Percentiles rank a stretch among this genome's conserved stretches.
These are phyloP conservation scores for Pollenia labialis DNA, from an alignment of 2,888 invertebrate species.

Conservation along the genomic window DNA sequence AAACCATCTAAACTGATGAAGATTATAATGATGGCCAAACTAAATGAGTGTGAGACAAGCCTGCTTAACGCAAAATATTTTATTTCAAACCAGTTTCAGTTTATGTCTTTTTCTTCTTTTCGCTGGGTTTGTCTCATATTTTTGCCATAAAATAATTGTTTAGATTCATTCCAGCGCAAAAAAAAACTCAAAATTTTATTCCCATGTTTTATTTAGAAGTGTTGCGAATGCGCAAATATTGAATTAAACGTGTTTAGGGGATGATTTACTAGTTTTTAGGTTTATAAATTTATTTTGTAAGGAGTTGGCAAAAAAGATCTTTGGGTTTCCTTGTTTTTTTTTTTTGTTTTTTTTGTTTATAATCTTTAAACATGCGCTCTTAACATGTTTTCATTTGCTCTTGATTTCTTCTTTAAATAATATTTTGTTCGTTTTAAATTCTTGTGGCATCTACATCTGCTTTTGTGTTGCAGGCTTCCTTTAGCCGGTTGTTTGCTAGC, in stretches of 20 bases:
- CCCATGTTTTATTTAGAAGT: slow-evolving; percentile 20
- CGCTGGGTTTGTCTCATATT: background rate
- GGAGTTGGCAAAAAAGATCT: slow-evolving; percentile 33
- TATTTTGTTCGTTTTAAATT: slow-evolving; percentile 22
- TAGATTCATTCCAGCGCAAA: slow-evolving; percentile 35
- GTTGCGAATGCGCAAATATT: slow-evolving; percentile 54
- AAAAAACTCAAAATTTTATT: slow-evolving; percentile 36
- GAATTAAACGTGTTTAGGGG: slow-evolving; percentile 51
- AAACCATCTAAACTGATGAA: slow-evolving; percentile 31
- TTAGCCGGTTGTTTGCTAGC: slow-evolving; percentile 19
- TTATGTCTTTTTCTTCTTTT: slow-evolving; percentile 34
- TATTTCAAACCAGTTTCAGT: slow-evolving; percentile 57
- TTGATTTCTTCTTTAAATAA: slow-evolving; percentile 41
- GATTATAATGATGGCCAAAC: slow-evolving; percentile 33
- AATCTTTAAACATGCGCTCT: slow-evolving; percentile 53
- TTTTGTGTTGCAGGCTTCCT: slow-evolving; percentile 40
- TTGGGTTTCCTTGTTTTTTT: background rate
- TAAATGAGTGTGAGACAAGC: slow-evolving; percentile 47
- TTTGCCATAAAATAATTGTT: slow-evolving; percentile 35
- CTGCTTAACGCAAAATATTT: slow-evolving; percentile 59
- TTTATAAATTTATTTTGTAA: background rate
- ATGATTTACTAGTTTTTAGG: slow-evolving; percentile 23
- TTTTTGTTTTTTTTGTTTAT: background rate
- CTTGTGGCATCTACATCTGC: slow-evolving; percentile 50
- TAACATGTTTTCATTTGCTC: slow-evolving; percentile 55